phyloP scores from a whole-genome alignment of 2,797 vertebrate species.

The Tolypeutes matacus region DNA sequence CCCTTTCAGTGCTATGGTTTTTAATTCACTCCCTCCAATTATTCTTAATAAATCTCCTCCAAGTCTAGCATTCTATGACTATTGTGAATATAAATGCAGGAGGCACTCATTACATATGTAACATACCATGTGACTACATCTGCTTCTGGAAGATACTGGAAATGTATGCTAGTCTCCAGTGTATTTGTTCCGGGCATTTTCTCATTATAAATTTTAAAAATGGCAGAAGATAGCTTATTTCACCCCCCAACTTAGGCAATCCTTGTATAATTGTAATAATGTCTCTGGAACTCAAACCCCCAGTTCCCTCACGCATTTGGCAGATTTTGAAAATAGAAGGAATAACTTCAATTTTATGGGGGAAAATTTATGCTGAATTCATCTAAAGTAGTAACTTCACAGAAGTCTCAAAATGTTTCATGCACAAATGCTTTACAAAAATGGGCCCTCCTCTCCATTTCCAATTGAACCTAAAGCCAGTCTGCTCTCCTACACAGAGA shows the following conservation, averaged over 20 bases:
- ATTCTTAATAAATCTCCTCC: not conserved
- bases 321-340: not conserved
- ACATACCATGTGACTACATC: not conserved
- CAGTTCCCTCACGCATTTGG: not conserved
- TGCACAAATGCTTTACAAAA: not conserved
- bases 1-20: not conserved
- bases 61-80: not conserved
- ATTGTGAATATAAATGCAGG: not conserved
- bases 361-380: not conserved
- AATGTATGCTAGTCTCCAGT: not conserved
- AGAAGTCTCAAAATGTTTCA: not conserved
- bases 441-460: not conserved
- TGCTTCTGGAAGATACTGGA: not conserved
- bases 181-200: not conserved
- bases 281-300: not conserved
- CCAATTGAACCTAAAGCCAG: not conserved
- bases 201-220: not conserved
- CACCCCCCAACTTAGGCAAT: not conserved
- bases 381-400: slow-evolving; percentile 8
- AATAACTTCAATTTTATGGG: slow-evolving; percentile 1
- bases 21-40: not conserved
- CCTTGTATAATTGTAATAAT: not conserved
- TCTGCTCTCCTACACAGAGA: not conserved
- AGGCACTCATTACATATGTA: not conserved
- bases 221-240: not conserved